phyloP scores from a whole-genome alignment of 1,140 invertebrate species.

The Tetramorium alpestre region DNA sequence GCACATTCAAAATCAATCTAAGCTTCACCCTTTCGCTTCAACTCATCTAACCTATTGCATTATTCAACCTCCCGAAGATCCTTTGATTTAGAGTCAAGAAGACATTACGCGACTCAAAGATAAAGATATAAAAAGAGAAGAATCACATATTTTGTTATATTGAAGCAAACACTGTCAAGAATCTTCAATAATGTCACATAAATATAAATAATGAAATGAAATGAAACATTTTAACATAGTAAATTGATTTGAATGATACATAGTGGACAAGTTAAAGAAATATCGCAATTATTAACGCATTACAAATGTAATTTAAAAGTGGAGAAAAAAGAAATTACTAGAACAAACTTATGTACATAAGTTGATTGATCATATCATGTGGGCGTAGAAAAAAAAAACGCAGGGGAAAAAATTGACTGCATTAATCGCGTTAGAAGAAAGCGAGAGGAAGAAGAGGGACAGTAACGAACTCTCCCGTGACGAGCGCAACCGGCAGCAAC shows the following conservation, averaged over 20 bases:
- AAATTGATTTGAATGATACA: not conserved
- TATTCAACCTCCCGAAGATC: not conserved
- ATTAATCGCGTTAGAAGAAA: conserved; percentile 20
- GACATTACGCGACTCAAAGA: not conserved
- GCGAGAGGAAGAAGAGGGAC: conserved; percentile 20
- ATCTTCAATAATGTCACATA: not conserved
- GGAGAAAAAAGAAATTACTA: not conserved
- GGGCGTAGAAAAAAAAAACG: not conserved
- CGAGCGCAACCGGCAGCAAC: not conserved
- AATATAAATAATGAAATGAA: not conserved
- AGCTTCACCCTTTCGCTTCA: conserved; percentile 25
- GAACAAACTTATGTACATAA: not conserved
- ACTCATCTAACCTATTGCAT: not conserved
- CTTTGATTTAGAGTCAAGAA: not conserved
- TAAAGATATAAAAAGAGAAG: not conserved
- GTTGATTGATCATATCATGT: not conserved
- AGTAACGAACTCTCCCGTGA: not conserved
- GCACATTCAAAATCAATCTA: conserved; percentile 52
- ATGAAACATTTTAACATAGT: not conserved
- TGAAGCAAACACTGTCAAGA: not conserved
- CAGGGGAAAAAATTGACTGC: not conserved
- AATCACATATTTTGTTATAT: not conserved
- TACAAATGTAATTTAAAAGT: not conserved
- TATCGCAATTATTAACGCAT: not conserved
- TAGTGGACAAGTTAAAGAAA: not conserved